These are phyloP conservation scores for Phallusia fumigata DNA, from an alignment of 23 tunicate species.

Conservation along the genomic window DNA sequence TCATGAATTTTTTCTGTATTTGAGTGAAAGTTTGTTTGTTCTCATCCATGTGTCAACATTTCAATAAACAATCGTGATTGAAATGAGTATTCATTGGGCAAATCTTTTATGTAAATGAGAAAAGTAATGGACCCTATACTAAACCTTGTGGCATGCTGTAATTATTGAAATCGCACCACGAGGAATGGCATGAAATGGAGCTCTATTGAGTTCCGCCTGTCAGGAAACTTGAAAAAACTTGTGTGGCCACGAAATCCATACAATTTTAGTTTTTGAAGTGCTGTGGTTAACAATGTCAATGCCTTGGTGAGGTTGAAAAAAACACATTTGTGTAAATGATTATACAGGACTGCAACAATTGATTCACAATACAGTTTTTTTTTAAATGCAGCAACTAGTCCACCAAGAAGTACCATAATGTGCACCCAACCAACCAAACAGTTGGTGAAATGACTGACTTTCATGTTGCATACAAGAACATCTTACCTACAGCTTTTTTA, in stretches of 20 bases:
- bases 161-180: background rate
- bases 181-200: too few species aligned
- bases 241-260: conserved; percentile 1
- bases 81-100: background rate
- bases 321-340: background rate
- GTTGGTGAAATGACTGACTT: too few species aligned
- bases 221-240: background rate
- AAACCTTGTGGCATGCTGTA: background rate
- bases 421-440: too few species aligned
- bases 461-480: too few species aligned
- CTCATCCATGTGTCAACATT: background rate
- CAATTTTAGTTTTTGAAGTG: background rate
- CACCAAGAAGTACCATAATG: too few species aligned
- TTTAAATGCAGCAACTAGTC: too few species aligned
- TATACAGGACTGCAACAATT: background rate
- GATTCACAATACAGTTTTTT: too few species aligned
- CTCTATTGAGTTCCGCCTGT: background rate
- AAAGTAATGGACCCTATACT: background rate
- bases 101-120: background rate
- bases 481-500: conserved; percentile 52
- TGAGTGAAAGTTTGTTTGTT: background rate
- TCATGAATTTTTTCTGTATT: background rate
- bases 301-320: background rate
- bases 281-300: background rate
- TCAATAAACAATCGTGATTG: background rate